Percentiles rank a stretch among this genome's conserved stretches.
These are phyloP conservation scores for Dascillus cervinus DNA, from an alignment of 2,888 invertebrate genomes.

Conservation along the genomic window DNA sequence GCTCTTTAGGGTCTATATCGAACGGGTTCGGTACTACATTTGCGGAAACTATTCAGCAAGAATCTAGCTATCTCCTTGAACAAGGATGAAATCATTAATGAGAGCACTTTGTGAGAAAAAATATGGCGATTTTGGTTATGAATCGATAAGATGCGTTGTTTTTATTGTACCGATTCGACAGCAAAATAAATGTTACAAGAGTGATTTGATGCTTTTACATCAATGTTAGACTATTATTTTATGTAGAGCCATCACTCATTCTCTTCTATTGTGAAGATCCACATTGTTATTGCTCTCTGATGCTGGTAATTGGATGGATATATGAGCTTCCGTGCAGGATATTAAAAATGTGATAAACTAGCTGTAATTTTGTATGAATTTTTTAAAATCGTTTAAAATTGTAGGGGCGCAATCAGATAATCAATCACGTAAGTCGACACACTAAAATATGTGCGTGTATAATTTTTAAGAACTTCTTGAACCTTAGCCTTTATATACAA, in stretches of 20 bases:
- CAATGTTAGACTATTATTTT: slow-evolving; percentile 17
- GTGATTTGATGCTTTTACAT: slow-evolving; percentile 36
- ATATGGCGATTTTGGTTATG: slow-evolving; percentile 13
- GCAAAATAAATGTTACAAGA: slow-evolving; percentile 36
- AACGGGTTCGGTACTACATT: slow-evolving; percentile 5
- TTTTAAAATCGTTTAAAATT: no score
- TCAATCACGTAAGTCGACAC: no score
- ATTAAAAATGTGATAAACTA: slow-evolving; percentile 22
- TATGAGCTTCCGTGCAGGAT: slow-evolving; percentile 14
- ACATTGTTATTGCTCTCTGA: slow-evolving; percentile 27
- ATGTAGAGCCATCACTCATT: slow-evolving; percentile 22
- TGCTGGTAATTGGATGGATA: slow-evolving; percentile 27
- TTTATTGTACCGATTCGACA: slow-evolving; percentile 27
- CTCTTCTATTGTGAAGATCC: slow-evolving; percentile 22
- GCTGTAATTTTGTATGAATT: slow-evolving; percentile 17
- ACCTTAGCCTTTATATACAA: no score
- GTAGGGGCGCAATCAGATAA: no score
- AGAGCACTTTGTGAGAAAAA: no score
- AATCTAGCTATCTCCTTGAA: no score
- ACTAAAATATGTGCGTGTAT: no score
- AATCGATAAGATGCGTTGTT: slow-evolving; percentile 20
- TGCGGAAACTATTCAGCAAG: slow-evolving; percentile 1
- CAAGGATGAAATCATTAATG: no score
- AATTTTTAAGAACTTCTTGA: no score
- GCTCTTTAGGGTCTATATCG: slow-evolving; percentile 8